A percentile compares a stretch with the other conserved stretches of the same genome.
Evolutionary conservation across 2,797 vertebrate genomes (phyloP).

Genomic region (Oreochromis grahami): DNA sequence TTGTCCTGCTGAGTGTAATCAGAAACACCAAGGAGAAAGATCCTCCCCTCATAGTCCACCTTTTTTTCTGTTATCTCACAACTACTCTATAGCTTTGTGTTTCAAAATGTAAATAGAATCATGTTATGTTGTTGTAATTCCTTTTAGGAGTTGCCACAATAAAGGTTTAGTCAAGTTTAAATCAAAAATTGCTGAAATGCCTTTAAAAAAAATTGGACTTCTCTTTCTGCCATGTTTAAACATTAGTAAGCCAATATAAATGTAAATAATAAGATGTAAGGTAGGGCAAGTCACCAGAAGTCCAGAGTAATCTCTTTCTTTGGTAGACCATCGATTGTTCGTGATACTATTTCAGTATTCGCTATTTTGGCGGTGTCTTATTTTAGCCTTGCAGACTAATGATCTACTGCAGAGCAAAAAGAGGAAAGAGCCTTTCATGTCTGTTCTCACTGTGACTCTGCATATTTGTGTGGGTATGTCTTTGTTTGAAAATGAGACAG

Average conservation of each 20-base stretch:
- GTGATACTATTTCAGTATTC: constrained; percentile 55
- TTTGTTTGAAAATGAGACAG: constrained; percentile 32
- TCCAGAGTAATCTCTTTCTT: constrained; percentile 31
- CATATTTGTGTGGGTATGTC: background rate
- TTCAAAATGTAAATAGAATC: background rate
- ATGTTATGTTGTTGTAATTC: background rate
- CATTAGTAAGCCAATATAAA: background rate
- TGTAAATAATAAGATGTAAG: constrained; percentile 10
- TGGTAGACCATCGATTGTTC: constrained; percentile 51
- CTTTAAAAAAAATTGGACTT: background rate
- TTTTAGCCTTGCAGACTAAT: constrained; percentile 61
- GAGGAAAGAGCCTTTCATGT: constrained; percentile 40
- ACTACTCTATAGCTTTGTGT: background rate
- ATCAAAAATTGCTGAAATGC: background rate
- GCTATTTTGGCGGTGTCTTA: constrained; percentile 43
- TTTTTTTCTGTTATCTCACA: background rate
- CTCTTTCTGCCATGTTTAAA: background rate
- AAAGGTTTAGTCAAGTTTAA: background rate
- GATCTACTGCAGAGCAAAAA: constrained; percentile 44
- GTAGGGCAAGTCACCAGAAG: constrained; percentile 50
- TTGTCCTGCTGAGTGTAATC: constrained; percentile 54
- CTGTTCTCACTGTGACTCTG: background rate
- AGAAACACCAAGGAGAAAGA: constrained; percentile 20
- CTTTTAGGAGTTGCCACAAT: background rate
- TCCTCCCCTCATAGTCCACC: background rate